Conservation (phyloP, 2,888 invertebrate species). For the Panzeria rudis region DNA sequence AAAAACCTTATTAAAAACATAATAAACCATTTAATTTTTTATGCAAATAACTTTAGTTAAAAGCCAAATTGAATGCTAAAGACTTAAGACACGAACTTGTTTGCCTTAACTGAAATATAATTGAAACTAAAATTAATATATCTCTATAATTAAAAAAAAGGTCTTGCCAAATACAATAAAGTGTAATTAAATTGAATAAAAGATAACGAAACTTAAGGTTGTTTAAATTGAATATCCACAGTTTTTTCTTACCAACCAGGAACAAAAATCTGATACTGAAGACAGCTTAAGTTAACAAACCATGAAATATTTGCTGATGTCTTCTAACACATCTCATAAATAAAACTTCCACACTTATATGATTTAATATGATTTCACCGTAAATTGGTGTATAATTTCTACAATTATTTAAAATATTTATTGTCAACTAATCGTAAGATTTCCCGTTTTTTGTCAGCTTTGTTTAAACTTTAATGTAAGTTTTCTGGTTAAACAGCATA, state of each 20-base stretch:
- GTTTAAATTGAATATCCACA: neutral
- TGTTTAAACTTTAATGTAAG: neutral
- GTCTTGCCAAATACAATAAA: neutral
- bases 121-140: neutral
- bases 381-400: neutral
- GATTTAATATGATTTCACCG: neutral
- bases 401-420: conserved; percentile 31
- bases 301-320: conserved; percentile 28
- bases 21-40: conserved; percentile 4
- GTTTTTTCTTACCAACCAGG: neutral
- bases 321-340: conserved; percentile 1
- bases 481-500: neutral
- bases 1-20: neutral
- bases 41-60: neutral
- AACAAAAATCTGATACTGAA: conserved; percentile 25
- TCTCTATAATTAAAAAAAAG: neutral
- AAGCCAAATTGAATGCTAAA: neutral
- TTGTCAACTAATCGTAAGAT: conserved; percentile 26
- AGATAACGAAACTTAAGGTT: neutral
- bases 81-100: neutral
- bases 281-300: neutral
- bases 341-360: neutral
- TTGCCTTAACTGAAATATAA: neutral
- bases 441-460: neutral
- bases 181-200: neutral